Conservation (phyloP, 1,140 invertebrate genomes). For the Temnothorax curvispinosus region DNA sequence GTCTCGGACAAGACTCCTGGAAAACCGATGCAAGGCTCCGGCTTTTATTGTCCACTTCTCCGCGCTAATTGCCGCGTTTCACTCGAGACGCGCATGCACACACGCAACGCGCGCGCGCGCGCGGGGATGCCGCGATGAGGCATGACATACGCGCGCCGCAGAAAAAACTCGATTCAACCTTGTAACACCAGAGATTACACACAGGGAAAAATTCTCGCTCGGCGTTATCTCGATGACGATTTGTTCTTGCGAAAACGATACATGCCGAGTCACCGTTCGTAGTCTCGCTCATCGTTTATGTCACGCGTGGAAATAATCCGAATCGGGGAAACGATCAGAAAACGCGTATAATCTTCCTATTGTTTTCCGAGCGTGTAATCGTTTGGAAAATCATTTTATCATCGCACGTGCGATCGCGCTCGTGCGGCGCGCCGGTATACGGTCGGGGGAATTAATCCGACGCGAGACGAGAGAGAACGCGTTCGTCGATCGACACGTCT, state of each 20-base stretch:
- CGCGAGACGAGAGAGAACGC: not conserved
- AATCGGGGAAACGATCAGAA: not conserved
- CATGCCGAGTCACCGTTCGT: too few relatives aligned
- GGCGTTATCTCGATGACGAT: not conserved
- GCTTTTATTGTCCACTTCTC: not conserved
- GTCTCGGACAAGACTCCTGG: not conserved
- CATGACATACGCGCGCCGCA: too few relatives aligned
- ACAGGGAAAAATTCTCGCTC: not conserved
- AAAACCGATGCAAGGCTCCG: not conserved
- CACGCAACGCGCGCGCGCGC: not conserved
- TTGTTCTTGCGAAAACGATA: too few relatives aligned
- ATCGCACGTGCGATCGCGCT: not conserved
- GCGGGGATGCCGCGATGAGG: not conserved
- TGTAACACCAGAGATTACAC: too few relatives aligned
- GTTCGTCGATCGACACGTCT: too few relatives aligned
- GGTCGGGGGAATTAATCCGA: not conserved
- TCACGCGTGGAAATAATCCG: not conserved
- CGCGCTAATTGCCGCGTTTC: not conserved
- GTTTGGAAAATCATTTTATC: not conserved
- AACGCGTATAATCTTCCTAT: not conserved
- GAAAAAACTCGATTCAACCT: too few relatives aligned
- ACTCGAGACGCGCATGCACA: not conserved
- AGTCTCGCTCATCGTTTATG: not conserved
- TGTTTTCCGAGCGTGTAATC: too few relatives aligned
- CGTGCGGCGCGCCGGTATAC: not conserved